Percentiles rank a stretch among this genome's conserved stretches.
These are phyloP conservation scores for Sebastes baramenuke DNA, from an alignment of 2,797 vertebrate species.

Conservation along the genomic window DNA sequence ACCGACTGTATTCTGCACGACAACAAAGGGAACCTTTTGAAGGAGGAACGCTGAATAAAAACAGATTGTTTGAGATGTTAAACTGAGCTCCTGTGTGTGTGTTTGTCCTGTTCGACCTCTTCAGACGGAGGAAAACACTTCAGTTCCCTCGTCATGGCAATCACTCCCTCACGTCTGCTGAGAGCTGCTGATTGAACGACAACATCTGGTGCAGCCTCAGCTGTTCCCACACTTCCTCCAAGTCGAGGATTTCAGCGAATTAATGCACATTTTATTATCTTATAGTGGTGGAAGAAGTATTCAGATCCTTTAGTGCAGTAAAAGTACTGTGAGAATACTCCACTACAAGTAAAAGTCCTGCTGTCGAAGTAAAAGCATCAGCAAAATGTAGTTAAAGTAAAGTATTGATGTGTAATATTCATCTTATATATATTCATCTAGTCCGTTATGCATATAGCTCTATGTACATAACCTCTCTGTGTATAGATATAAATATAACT, in stretches of 20 bases:
- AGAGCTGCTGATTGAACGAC: slow-evolving; percentile 1
- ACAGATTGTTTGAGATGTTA: too few relatives aligned
- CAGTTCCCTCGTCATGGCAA: slow-evolving; percentile 54
- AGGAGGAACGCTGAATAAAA: neutral
- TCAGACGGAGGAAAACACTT: slow-evolving; percentile 56
- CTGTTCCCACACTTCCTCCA: neutral
- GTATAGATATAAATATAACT: too few relatives aligned
- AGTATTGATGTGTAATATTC: neutral
- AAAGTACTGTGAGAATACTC: neutral
- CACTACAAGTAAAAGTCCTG: neutral
- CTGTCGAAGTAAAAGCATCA: neutral
- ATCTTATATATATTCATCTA: too few relatives aligned
- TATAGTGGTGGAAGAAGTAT: too few relatives aligned
- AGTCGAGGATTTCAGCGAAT: neutral
- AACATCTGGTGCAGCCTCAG: neutral
- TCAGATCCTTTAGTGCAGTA: neutral
- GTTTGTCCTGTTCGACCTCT: slow-evolving; percentile 35
- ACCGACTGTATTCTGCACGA: neutral
- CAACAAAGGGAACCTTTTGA: slow-evolving; percentile 52
- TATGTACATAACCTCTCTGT: too few relatives aligned
- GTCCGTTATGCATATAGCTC: too few relatives aligned
- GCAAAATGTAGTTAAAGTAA: neutral
- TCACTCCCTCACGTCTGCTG: neutral
- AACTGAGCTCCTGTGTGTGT: slow-evolving; percentile 1
- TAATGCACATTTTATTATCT: neutral